phyloP scores from a whole-genome alignment of 2,797 vertebrate species.

The Pachyuromys duprasi region DNA sequence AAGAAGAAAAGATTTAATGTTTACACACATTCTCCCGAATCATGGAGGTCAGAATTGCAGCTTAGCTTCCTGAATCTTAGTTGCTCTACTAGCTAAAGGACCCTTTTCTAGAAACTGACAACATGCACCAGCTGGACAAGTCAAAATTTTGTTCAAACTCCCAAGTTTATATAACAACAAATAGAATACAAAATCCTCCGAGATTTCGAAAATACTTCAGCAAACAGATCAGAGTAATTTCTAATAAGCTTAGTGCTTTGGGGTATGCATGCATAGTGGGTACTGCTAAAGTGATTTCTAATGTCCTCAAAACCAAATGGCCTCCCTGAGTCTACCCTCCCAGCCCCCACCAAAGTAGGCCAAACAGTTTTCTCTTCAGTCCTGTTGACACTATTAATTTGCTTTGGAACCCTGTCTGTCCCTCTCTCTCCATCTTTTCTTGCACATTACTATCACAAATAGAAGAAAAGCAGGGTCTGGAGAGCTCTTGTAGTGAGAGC shows the following conservation, averaged over 20 bases:
- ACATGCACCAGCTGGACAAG: background rate
- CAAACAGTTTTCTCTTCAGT: slow-evolving; percentile 83
- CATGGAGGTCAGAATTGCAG: background rate
- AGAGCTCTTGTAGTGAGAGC: slow-evolving; percentile 87
- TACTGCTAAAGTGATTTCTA: slow-evolving; percentile 84
- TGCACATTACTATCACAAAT: slow-evolving; percentile 72
- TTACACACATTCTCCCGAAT: background rate
- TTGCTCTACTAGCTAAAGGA: background rate
- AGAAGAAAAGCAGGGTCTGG: slow-evolving; percentile 83
- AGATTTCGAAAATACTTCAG: slow-evolving; percentile 80
- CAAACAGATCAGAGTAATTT: slow-evolving; percentile 78
- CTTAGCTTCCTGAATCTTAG: background rate
- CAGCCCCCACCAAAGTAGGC: slow-evolving; percentile 72
- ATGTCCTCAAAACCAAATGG: slow-evolving; percentile 86
- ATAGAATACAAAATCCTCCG: slow-evolving; percentile 64
- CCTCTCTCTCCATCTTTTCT: slow-evolving; percentile 48
- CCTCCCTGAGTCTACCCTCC: slow-evolving; percentile 68
- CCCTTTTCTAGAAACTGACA: slow-evolving; percentile 22
- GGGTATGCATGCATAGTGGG: slow-evolving; percentile 81
- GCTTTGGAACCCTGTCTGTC: slow-evolving; percentile 84
- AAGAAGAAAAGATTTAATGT: background rate
- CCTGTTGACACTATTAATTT: slow-evolving; percentile 90
- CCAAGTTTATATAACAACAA: slow-evolving; percentile 74
- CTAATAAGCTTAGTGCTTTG: slow-evolving; percentile 87
- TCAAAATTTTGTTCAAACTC: background rate